Conservation (phyloP, 1,140 invertebrate genomes). For the Drosophila lowei region DNA sequence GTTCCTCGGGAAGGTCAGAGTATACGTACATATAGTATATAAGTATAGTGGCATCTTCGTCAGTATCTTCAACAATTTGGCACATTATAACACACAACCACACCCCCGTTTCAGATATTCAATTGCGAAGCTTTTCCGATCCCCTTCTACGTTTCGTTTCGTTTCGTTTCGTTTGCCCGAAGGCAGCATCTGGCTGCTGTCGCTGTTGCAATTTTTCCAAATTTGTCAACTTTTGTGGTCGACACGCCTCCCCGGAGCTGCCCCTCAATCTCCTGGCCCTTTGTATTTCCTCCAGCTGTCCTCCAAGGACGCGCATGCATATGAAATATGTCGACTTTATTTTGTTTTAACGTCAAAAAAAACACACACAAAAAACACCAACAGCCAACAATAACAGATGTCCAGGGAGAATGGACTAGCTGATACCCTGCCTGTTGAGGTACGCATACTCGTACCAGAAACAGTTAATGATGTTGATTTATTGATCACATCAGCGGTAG, state of each 20-base stretch:
- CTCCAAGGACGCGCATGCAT: constrained; percentile 48
- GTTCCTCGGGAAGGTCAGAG: constrained; percentile 9
- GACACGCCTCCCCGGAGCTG: background rate
- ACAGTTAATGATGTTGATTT: too few relatives aligned
- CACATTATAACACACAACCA: constrained; percentile 22
- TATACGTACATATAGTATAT: background rate
- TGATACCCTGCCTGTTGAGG: constrained; percentile 1
- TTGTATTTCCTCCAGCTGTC: background rate
- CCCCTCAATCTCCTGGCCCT: background rate
- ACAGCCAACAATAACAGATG: too few relatives aligned
- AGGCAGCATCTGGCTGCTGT: constrained; percentile 45
- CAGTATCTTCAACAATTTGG: constrained; percentile 41
- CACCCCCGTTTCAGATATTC: constrained; percentile 15
- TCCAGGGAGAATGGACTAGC: background rate
- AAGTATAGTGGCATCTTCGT: constrained; percentile 29
- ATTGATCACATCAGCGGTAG: too few relatives aligned
- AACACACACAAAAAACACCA: constrained; percentile 1
- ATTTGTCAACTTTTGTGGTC: constrained; percentile 69
- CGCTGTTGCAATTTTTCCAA: constrained; percentile 70
- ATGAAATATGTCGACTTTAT: constrained; percentile 67
- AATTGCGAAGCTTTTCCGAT: constrained; percentile 10
- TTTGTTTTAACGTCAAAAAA: constrained; percentile 26
- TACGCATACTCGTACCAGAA: too few relatives aligned
- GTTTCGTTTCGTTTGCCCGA: constrained; percentile 28
- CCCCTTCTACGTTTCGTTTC: constrained; percentile 9